Percentiles rank a stretch among this genome's conserved stretches.
phyloP scores from a whole-genome alignment of 1,140 invertebrate genomes.

The Heliconius hermathena region DNA sequence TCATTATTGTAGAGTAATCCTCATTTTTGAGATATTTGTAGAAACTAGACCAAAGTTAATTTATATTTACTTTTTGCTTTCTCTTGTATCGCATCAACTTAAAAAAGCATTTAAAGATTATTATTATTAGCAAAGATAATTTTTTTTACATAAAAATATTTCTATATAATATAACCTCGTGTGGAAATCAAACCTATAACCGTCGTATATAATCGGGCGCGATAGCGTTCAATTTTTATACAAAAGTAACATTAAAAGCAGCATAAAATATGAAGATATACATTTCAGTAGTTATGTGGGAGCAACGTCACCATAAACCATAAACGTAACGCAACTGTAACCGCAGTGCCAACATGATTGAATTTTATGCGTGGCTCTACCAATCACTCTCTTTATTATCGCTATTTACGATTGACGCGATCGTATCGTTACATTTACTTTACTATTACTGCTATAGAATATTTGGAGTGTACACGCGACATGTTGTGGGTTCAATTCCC shows the following conservation, averaged over 20 bases:
- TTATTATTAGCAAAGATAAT: too few species aligned
- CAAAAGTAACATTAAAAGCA: not conserved
- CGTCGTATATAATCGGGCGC: too few species aligned
- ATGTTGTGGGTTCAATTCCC: too few species aligned
- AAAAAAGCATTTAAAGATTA: too few species aligned
- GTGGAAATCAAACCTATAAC: too few species aligned
- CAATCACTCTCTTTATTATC: slow-evolving; percentile 37
- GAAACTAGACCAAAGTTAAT: not conserved
- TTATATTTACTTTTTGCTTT: too few species aligned
- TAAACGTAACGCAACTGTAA: slow-evolving; percentile 56
- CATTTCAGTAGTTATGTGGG: slow-evolving; percentile 60
- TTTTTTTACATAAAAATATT: too few species aligned
- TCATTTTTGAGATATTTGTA: not conserved
- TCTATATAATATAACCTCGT: too few species aligned
- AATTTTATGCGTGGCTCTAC: slow-evolving; percentile 63
- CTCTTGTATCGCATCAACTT: too few species aligned
- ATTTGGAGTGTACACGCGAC: not conserved
- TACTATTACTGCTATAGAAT: slow-evolving; percentile 7
- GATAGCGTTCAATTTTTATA: too few species aligned
- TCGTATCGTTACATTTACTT: slow-evolving; percentile 19
- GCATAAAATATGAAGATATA: slow-evolving; percentile 9
- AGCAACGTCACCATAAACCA: slow-evolving; percentile 76
- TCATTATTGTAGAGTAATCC: too few species aligned
- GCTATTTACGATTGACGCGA: slow-evolving; percentile 37
- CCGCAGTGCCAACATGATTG: slow-evolving; percentile 63